Evolutionary conservation across 2,797 vertebrate species (phyloP).

Genomic region (Paratrypauchen microcephalus): DNA sequence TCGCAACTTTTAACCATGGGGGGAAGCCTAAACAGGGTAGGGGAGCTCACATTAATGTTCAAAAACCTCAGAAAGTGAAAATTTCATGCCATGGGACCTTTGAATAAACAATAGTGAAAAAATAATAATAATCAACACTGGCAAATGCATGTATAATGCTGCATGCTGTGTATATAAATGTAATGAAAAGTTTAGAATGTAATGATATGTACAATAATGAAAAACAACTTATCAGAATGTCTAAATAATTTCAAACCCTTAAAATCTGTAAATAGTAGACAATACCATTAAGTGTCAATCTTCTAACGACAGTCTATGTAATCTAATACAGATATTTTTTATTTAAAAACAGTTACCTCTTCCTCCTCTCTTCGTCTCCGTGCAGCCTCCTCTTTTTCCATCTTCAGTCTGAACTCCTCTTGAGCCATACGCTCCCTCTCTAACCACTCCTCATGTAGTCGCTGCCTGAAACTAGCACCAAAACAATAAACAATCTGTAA

Average conservation of each 20-base stretch:
- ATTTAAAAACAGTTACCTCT: slow-evolving; percentile 77
- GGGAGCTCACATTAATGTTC: too few relatives aligned
- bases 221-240: too few relatives aligned
- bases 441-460: slow-evolving; percentile 88
- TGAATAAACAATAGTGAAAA: too few relatives aligned
- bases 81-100: too few relatives aligned
- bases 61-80: too few relatives aligned
- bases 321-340: not conserved
- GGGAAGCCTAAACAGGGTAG: too few relatives aligned
- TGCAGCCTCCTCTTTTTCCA: slow-evolving; percentile 85
- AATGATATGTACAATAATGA: too few relatives aligned
- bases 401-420: slow-evolving; percentile 85
- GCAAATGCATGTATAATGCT: not conserved
- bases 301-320: not conserved
- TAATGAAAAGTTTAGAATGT: too few relatives aligned
- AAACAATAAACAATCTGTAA: not conserved
- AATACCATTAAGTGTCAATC: not conserved
- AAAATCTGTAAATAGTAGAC: not conserved
- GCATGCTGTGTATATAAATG: not conserved
- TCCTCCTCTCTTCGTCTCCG: slow-evolving; percentile 88
- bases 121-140: not conserved
- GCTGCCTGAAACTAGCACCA: slow-evolving; percentile 72
- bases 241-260: not conserved
- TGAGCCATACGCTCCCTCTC: slow-evolving; percentile 88
- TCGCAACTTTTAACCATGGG: too few relatives aligned